Evolutionary conservation across 2,797 vertebrate species (phyloP).

Genomic region (Helostoma temminkii): DNA sequence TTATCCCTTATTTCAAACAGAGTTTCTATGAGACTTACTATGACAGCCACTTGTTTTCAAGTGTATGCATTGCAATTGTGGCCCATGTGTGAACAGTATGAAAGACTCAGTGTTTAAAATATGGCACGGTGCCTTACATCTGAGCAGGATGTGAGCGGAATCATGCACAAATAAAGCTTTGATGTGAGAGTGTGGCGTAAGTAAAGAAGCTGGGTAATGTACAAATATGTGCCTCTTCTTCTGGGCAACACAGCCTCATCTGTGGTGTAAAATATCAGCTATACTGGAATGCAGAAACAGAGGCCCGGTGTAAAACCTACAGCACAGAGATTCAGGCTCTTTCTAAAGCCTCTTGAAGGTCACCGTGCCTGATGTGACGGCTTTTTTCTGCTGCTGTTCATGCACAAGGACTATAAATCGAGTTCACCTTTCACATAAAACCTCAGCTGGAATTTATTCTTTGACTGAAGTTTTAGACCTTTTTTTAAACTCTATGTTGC

Average conservation of each 20-base stretch:
- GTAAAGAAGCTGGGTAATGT: conserved; percentile 7
- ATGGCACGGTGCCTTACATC: neutral
- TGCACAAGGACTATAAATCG: conserved; percentile 4
- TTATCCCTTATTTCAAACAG: too few relatives aligned
- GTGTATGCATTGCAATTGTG: neutral
- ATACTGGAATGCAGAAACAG: neutral
- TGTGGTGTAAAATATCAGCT: neutral
- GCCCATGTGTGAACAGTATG: neutral
- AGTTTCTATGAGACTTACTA: neutral
- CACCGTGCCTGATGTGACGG: neutral
- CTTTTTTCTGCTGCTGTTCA: conserved; percentile 7
- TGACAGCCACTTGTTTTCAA: neutral
- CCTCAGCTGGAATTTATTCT: conserved; percentile 30
- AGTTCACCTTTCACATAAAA: conserved; percentile 2
- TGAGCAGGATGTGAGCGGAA: neutral
- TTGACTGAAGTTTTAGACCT: neutral
- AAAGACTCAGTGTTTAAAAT: neutral
- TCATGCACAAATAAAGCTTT: neutral
- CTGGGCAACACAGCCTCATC: too few relatives aligned
- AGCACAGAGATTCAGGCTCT: neutral
- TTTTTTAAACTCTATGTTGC: neutral
- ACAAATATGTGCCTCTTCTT: too few relatives aligned
- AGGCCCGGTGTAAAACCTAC: neutral
- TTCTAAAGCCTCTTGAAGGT: neutral
- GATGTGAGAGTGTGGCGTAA: conserved; percentile 24